Evolutionary conservation across 2,113 vertebrate genomes (phyloP).

Genomic region (Hystrix cristata): DNA sequence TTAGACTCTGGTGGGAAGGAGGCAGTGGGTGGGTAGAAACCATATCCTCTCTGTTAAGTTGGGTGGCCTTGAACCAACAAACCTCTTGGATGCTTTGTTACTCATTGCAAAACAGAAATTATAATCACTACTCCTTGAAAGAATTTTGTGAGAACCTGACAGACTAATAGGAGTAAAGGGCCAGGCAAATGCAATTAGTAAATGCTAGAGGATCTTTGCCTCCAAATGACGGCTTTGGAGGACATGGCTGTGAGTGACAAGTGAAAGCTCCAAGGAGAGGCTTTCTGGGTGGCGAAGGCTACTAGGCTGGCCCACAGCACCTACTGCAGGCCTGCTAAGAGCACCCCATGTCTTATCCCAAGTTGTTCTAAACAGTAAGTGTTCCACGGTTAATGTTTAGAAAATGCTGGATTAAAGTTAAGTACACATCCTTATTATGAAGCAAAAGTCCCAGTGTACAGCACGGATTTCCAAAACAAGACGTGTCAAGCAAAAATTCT

Average conservation of each 20-base stretch:
- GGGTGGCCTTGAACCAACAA: neutral
- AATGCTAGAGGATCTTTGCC: neutral
- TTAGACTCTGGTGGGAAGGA: neutral
- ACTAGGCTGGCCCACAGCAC: neutral
- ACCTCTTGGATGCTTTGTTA: neutral
- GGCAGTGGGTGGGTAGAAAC: neutral
- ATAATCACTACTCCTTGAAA: neutral
- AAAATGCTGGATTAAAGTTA: neutral
- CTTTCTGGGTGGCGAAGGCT: neutral
- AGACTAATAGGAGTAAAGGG: neutral
- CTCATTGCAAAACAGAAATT: neutral
- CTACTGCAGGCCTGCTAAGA: neutral
- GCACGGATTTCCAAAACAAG: neutral
- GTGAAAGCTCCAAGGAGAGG: neutral
- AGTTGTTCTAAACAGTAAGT: neutral
- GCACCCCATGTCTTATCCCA: neutral
- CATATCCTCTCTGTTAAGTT: neutral
- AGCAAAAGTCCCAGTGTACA: neutral
- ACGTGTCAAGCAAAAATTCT: neutral
- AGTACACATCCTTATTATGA: neutral
- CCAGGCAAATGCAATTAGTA: neutral
- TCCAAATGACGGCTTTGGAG: neutral
- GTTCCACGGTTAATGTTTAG: neutral
- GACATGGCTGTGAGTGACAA: rapidly evolving
- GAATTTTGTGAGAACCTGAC: neutral